Evolutionary conservation across 37 sponge, comb jelly and placozoan genomes (phyloP).

Genomic region (Diacarnus erythraeanus): DNA sequence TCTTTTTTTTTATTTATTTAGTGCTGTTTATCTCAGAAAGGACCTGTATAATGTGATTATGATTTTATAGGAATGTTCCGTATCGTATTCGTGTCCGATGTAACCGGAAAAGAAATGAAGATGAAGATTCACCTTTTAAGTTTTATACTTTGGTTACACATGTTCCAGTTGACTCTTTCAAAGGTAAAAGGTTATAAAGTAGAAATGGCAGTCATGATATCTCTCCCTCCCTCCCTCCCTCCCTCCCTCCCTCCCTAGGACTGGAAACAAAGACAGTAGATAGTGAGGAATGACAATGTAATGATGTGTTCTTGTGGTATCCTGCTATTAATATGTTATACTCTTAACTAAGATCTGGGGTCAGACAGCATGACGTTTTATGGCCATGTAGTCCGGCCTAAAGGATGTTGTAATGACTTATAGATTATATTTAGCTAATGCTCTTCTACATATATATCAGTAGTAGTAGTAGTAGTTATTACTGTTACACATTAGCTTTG

Average conservation of each 20-base stretch:
- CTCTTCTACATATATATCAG: too few species aligned
- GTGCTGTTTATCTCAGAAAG: too few species aligned
- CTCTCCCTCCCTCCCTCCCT: neutral
- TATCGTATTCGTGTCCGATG: slow-evolving; percentile 90
- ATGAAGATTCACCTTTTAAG: slow-evolving; percentile 93
- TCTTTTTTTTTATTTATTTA: neutral
- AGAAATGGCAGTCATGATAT: neutral
- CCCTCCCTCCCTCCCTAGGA: slow-evolving; percentile 22
- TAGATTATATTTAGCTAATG: too few species aligned
- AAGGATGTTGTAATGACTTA: too few species aligned
- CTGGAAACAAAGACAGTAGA: slow-evolving; percentile 76
- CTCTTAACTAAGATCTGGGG: too few species aligned
- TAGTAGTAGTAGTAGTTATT: too few species aligned
- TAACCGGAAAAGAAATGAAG: slow-evolving; percentile 91
- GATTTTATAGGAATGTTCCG: slow-evolving; percentile 91
- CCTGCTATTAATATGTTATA: too few species aligned
- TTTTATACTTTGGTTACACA: slow-evolving; percentile 96
- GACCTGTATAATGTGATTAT: too few species aligned
- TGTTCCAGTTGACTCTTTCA: slow-evolving; percentile 83
- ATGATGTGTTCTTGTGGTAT: too few species aligned
- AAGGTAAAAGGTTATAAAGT: slow-evolving; percentile 43
- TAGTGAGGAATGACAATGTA: slow-evolving; percentile 51
- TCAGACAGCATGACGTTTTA: too few species aligned
- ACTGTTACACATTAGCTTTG: too few species aligned
- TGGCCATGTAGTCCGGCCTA: too few species aligned